Percentiles rank a stretch among this genome's conserved stretches.
phyloP scores from a whole-genome alignment of 1,140 invertebrate species.

The Periplaneta americana region DNA sequence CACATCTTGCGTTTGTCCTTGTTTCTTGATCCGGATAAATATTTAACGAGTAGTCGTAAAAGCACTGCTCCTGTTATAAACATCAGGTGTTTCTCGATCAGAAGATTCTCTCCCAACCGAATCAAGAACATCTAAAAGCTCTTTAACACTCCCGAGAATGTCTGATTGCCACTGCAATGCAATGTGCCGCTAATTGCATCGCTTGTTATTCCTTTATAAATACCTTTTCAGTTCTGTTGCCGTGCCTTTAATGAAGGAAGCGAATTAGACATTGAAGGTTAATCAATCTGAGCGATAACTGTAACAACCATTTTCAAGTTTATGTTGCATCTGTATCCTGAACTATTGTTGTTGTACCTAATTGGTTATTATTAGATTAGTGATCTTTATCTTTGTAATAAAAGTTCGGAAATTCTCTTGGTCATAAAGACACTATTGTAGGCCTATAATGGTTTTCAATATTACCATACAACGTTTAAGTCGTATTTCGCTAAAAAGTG shows the following conservation, averaged over 20 bases:
- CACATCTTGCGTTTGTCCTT: background rate
- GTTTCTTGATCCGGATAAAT: background rate
- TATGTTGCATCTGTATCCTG: too few species aligned
- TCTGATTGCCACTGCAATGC: background rate
- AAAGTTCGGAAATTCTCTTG: too few species aligned
- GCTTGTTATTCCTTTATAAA: background rate
- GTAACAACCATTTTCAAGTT: too few species aligned
- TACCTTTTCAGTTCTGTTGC: background rate
- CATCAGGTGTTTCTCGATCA: background rate
- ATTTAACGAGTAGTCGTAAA: background rate
- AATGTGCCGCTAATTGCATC: background rate
- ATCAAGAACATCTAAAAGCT: background rate
- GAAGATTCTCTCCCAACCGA: background rate
- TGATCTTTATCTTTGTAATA: too few species aligned
- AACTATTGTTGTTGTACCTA: too few species aligned
- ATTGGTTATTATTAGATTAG: too few species aligned
- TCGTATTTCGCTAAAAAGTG: too few species aligned
- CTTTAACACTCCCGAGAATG: background rate
- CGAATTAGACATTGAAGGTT: background rate
- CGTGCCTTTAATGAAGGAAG: background rate
- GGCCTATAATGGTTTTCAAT: too few species aligned
- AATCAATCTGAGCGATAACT: too few species aligned
- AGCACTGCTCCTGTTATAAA: background rate
- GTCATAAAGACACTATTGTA: too few species aligned
- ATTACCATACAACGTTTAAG: too few species aligned